A percentile compares a stretch with the other conserved stretches of the same genome.
These are phyloP conservation scores for Hafferia zeledoni DNA, from an alignment of 2,797 vertebrate genomes.

Conservation along the genomic window DNA sequence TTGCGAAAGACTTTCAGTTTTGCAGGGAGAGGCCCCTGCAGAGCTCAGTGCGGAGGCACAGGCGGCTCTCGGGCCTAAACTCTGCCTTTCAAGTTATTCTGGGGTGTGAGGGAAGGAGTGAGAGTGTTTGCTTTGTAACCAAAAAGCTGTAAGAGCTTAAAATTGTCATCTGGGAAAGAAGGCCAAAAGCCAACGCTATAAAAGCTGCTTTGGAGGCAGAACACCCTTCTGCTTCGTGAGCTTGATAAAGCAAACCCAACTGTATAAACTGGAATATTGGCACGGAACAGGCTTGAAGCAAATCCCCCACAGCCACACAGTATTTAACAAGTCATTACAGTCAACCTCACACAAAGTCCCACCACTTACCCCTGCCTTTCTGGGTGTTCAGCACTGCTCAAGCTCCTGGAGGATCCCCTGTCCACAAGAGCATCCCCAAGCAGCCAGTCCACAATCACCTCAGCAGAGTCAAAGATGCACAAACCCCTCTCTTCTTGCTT, in stretches of 20 bases:
- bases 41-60: not conserved
- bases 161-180: not conserved
- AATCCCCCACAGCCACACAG: not conserved
- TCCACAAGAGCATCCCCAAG: not conserved
- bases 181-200: not conserved
- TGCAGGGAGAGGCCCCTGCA: not conserved
- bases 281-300: not conserved
- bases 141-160: not conserved
- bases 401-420: too few relatives aligned
- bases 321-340: not conserved
- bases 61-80: not conserved
- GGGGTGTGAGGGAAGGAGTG: not conserved
- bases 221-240: not conserved
- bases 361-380: not conserved
- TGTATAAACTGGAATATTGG: conserved; percentile 40
- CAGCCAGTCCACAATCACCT: rapidly evolving
- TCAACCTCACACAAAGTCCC: not conserved
- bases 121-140: conserved; percentile 12
- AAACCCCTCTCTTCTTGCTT: rapidly evolving
- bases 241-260: conserved; percentile 37
- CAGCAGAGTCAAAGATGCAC: rapidly evolving
- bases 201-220: not conserved
- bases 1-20: not conserved
- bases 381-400: not conserved
- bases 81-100: not conserved